Conservation (phyloP, 2,113 vertebrate genomes). For the Isichthys henryi region DNA sequence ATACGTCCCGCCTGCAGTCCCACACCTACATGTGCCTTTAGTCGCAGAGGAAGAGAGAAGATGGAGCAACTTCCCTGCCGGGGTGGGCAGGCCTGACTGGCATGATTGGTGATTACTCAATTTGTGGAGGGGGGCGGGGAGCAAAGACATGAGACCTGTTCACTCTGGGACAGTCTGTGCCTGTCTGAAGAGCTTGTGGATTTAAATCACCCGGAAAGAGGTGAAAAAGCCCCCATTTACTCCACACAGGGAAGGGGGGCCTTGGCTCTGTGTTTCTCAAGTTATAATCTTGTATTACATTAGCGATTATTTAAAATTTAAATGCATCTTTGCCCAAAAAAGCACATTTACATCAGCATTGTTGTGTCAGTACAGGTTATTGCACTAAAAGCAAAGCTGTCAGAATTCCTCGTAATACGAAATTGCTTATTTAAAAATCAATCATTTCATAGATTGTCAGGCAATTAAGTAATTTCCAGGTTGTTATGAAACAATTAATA, state of each 20-base stretch:
- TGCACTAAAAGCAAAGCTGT: conserved; percentile 26
- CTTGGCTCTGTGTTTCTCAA: conserved; percentile 28
- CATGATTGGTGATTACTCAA: neutral
- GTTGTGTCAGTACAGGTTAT: conserved; percentile 22
- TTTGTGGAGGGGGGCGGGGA: neutral
- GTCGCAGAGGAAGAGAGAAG: neutral
- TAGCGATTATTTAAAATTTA: conserved; percentile 43
- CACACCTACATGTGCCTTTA: neutral
- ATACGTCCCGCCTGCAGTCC: neutral
- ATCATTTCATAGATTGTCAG: conserved; percentile 12
- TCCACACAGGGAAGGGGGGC: conserved; percentile 19
- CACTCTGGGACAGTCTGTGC: neutral
- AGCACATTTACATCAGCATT: conserved; percentile 29
- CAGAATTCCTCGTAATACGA: conserved; percentile 25
- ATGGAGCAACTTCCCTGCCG: neutral
- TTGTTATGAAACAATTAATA: neutral
- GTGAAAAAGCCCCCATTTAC: conserved; percentile 20
- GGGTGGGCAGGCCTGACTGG: neutral
- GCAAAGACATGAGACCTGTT: neutral
- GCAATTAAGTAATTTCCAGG: neutral
- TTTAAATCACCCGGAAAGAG: conserved; percentile 24
- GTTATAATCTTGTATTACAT: conserved; percentile 42
- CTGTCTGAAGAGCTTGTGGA: conserved; percentile 33
- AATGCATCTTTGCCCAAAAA: conserved; percentile 33
- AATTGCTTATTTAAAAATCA: conserved; percentile 43